Evolutionary conservation across 2,797 vertebrate species (phyloP), one percentile per base, ranked within the genome.

Genomic region (Clamator glandarius): DNA sequence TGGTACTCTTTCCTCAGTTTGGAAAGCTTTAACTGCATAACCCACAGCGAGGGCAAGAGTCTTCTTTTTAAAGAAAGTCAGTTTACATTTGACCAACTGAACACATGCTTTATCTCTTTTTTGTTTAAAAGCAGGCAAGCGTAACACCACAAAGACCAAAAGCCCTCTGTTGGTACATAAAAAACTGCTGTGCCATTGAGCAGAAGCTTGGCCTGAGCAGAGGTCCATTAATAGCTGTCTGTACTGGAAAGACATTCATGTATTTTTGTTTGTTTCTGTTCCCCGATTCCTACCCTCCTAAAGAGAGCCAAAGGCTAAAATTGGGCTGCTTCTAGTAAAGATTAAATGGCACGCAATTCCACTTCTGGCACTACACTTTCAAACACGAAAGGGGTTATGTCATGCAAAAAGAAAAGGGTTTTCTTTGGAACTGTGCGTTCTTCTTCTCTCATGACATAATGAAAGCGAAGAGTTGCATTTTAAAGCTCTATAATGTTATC

Each of bases 261-360:
- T 86, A 92, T 88, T 94, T 96, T 93, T 92, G 69, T 90, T 93
- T 92, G 87, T 94, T 93, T 97, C 96, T 96, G 66, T 92, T 91
- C 95, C 83, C 92, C 73, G 73, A 67, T 85, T 92, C 93, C 90
- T 93, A 85, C 85, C 87, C 91, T 93, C 85, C 72, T 82, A 82
- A 96, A 93, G 78, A 78, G 19, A 93, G 90, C 94, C 94, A 95
- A 90, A 95, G 94, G 96, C 95, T 94, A 97, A 97, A 92, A 97
- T 88, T 90, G 84, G 76, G 78, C 92, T 75, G 91, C 88, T 84
- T 85, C 93, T 92, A 89, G 82, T 94, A 88, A 95, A 90, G 94
- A 95, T 92, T 92, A 93, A 95, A 95, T 80, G 70, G 81, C 76
- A 85, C 86, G 81, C 85, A 95, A 93, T 91, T 94, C 93, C 67